Evolutionary conservation across 2,888 invertebrate genomes (phyloP), one percentile per base, ranked within the genome.

Genomic region (Ophioninae sp.): DNA sequence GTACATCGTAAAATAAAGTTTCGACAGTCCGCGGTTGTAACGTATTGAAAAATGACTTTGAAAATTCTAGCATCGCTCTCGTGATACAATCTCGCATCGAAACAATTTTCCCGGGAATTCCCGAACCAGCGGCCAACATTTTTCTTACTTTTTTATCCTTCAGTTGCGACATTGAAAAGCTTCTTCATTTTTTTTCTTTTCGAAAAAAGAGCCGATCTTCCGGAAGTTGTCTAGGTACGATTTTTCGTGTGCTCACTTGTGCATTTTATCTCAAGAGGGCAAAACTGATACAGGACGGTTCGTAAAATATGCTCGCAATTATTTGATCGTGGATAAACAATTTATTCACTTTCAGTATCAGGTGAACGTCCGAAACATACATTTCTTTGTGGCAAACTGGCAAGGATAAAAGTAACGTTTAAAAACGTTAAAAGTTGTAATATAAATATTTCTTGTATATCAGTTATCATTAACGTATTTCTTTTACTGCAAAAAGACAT

Each of bases 1-100:
- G 68, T 58, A 63, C 41, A 69, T 82, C 79, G 81, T 82, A 68
- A 81, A 84, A 83, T 75, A 67, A 79, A 84, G 81, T 39, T 81
- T 81, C 75, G 79, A 75, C 75, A 65, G 71, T 82, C 71, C 13
- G 17, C 51, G 51, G 51, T 17, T 51, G 17, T 17, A 51, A 17
- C 51, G 17, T 39, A 17, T 68, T 51, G 59, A 71, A 59, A 59
- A 71, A 71, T 13, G 39, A 61, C 13, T 61, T 1, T 22, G 39
- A 13, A 72, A 61, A 61, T 41, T 61, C 23, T 58, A n/a, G 51
- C 9, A 58, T 17, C n/a, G 22, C 61, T 20, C 39, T 10, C 0
- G n/a, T 37, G 8, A 10, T 17, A 2, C 0, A n/a, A 56, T 13
- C 22, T 6, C 10, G 41, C 20, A 13, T 51, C 7, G n/a, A 9